Conservation (phyloP, 2,888 invertebrate genomes). For the Diadegma fenestrale region DNA sequence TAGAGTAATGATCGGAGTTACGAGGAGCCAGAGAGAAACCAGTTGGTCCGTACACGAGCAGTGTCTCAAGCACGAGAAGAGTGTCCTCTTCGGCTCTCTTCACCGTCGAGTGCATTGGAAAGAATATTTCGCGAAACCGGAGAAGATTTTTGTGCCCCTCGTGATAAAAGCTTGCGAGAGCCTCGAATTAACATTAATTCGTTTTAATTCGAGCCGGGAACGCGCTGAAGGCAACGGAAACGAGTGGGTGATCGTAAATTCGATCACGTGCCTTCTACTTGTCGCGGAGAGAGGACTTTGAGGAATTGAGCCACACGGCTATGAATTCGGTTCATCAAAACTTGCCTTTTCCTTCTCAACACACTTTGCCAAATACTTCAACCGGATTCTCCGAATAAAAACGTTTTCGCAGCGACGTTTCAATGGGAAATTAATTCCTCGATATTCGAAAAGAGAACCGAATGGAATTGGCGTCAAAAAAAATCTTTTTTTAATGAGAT, state of each 20-base stretch:
- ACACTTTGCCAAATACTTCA: background rate
- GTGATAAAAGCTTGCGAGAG: conserved; percentile 1
- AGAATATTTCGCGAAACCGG: conserved; percentile 26
- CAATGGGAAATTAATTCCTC: background rate
- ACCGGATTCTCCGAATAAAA: background rate
- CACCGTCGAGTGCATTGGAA: background rate
- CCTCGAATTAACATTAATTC: conserved; percentile 64
- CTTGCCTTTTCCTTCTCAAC: background rate
- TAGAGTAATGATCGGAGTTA: conserved; percentile 35
- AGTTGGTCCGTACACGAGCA: conserved; percentile 11
- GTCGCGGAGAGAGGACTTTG: conserved; percentile 30
- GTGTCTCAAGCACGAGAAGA: background rate
- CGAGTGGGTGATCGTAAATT: conserved; percentile 66
- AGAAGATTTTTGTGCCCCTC: conserved; percentile 20
- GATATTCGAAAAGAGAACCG: background rate
- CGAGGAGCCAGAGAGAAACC: conserved; percentile 24
- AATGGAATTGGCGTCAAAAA: background rate
- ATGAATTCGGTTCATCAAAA: background rate
- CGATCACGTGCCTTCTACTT: conserved; percentile 16
- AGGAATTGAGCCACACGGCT: background rate
- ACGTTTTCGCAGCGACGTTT: background rate
- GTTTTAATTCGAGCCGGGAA: conserved; percentile 52
- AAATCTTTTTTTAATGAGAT: too few relatives aligned
- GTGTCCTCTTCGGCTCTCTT: conserved; percentile 1
- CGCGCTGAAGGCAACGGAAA: conserved; percentile 55